Conservation (phyloP, 2,797 vertebrate genomes). For the Micrastur ruficollis region DNA sequence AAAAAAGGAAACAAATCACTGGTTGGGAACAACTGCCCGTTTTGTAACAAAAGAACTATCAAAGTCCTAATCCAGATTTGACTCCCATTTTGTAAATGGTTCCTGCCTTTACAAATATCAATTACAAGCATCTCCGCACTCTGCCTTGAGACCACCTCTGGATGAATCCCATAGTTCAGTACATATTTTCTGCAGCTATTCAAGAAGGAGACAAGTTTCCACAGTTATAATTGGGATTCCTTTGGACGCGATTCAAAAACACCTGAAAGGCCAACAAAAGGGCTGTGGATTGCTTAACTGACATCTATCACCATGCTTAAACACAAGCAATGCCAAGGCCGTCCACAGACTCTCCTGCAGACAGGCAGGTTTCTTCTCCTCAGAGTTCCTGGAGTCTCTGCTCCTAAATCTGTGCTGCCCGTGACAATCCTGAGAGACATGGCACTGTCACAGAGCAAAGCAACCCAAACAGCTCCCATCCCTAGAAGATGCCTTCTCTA, state of each 20-base stretch:
- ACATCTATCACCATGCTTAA: background rate
- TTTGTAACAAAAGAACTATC: background rate
- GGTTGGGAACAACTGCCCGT: background rate
- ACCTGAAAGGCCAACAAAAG: background rate
- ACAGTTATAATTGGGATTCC: background rate
- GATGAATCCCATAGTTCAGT: no score
- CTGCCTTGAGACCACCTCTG: background rate
- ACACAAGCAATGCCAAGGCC: background rate
- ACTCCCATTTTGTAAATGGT: no score
- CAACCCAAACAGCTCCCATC: background rate
- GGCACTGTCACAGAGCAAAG: background rate
- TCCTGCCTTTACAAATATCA: background rate
- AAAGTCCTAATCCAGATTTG: background rate
- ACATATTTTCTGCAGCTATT: background rate
- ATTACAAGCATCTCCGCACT: accelerated
- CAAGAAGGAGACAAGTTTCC: background rate
- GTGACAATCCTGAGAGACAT: background rate
- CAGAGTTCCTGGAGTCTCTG: background rate
- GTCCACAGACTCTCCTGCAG: background rate
- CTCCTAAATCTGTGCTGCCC: background rate
- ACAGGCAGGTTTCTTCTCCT: background rate
- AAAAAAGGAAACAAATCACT: background rate
- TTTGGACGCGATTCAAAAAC: background rate
- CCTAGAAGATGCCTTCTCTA: background rate
- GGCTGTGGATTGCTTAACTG: background rate